Evolutionary conservation across 2,113 vertebrate genomes (phyloP).

Genomic region (Garra rufa): DNA sequence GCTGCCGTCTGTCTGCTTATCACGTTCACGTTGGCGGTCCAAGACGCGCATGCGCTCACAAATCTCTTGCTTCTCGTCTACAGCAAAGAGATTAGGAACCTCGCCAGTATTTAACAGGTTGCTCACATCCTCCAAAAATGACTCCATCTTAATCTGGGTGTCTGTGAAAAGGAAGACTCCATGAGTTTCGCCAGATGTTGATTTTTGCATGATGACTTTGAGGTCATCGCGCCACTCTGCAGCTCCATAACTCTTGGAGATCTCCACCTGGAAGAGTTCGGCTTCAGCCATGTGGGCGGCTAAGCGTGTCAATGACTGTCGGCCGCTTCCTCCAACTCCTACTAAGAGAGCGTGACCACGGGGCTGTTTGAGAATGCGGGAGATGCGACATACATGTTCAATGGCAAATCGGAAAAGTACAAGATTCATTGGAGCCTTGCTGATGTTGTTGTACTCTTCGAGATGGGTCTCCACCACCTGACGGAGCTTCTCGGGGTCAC

Average conservation of each 20-base stretch:
- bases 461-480: conserved; percentile 83
- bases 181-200: conserved; percentile 81
- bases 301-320: conserved; percentile 87
- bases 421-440: conserved; percentile 89
- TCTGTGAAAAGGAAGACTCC: conserved; percentile 91
- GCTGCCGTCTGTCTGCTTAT: conserved; percentile 88
- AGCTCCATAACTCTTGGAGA: conserved; percentile 84
- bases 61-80: conserved; percentile 89
- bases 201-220: conserved; percentile 83
- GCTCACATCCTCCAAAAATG: conserved; percentile 89
- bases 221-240: conserved; percentile 88
- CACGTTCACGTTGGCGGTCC: conserved; percentile 82
- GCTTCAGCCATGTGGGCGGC: conserved; percentile 89
- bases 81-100: conserved; percentile 87
- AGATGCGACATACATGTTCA: conserved; percentile 89
- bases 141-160: conserved; percentile 89
- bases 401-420: conserved; percentile 91
- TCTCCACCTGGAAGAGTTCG: conserved; percentile 87
- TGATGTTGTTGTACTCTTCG: conserved; percentile 87
- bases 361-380: conserved; percentile 89
- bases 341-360: conserved; percentile 88
- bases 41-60: conserved; percentile 87
- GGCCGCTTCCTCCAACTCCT: conserved; percentile 89
- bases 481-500: conserved; percentile 75
- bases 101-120: conserved; percentile 92